Percentiles rank a stretch among this genome's conserved stretches.
phyloP scores from a whole-genome alignment of 2,888 invertebrate genomes.

The Ferdinandea cuprea region DNA sequence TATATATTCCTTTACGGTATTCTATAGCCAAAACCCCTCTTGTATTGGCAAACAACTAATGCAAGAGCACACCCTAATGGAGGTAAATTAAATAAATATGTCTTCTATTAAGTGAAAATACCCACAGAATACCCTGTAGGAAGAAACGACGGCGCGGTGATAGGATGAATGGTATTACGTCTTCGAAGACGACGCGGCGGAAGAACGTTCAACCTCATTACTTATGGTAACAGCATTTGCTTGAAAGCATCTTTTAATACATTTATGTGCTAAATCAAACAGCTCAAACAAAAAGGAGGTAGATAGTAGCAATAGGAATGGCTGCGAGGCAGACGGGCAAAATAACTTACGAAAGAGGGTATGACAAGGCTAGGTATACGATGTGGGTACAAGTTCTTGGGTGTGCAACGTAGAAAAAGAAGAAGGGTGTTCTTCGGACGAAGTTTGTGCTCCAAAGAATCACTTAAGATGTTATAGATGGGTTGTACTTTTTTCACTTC shows the following conservation, averaged over 20 bases:
- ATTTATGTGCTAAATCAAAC: slow-evolving; percentile 75
- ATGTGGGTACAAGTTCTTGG: not conserved
- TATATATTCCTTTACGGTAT: not conserved
- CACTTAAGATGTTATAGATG: slow-evolving; percentile 55
- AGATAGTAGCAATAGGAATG: not conserved
- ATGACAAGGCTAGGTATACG: not conserved
- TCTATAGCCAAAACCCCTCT: not conserved
- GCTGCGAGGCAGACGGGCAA: not conserved
- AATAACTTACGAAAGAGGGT: not conserved
- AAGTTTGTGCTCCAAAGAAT: slow-evolving; percentile 38
- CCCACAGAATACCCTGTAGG: slow-evolving; percentile 11
- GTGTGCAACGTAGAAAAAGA: slow-evolving; percentile 20
- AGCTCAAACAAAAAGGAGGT: slow-evolving; percentile 53
- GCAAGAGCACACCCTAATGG: slow-evolving; percentile 54
- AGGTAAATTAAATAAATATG: slow-evolving; percentile 70
- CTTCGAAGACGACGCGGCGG: slow-evolving; percentile 20
- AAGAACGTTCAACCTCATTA: slow-evolving; percentile 63
- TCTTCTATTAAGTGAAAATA: slow-evolving; percentile 46
- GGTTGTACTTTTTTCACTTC: slow-evolving; percentile 10
- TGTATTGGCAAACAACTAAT: slow-evolving; percentile 30
- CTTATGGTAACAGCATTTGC: slow-evolving; percentile 75
- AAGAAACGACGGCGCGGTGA: slow-evolving; percentile 13
- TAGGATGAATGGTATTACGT: slow-evolving; percentile 23
- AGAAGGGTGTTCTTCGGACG: slow-evolving; percentile 40
- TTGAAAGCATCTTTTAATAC: slow-evolving; percentile 76